phyloP scores from a whole-genome alignment of 2,113 vertebrate species.

The Lycocorax pyrrhopterus region DNA sequence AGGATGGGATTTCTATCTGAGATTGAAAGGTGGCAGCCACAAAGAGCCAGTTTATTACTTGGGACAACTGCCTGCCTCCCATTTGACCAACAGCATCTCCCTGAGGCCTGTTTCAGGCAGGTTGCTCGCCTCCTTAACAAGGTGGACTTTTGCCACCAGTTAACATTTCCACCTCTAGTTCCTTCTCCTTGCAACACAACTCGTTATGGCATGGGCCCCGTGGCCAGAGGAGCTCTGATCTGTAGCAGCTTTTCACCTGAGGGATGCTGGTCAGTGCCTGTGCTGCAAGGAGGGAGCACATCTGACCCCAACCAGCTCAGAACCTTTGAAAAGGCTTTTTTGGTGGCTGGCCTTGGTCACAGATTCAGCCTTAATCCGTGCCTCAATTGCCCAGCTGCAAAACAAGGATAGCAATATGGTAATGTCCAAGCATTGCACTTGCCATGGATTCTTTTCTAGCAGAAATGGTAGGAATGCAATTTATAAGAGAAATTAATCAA shows the following conservation, averaged over 20 bases:
- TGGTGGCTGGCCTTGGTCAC: neutral
- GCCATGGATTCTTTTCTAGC: neutral
- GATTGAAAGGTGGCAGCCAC: conserved; percentile 29
- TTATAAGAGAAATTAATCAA: conserved; percentile 45
- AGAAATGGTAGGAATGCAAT: conserved; percentile 25
- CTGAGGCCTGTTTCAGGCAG: neutral
- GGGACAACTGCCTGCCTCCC: neutral
- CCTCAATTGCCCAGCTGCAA: neutral
- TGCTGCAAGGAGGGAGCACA: neutral
- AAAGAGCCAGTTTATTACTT: neutral
- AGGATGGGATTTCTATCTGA: conserved; percentile 5
- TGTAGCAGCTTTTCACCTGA: neutral
- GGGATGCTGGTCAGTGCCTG: neutral
- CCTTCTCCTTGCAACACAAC: neutral
- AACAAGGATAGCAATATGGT: neutral
- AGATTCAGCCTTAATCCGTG: neutral
- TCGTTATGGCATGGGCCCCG: neutral
- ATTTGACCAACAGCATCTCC: neutral
- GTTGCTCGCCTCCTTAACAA: neutral
- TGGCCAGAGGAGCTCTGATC: neutral
- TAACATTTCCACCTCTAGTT: neutral
- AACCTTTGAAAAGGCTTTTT: neutral
- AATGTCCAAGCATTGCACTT: neutral
- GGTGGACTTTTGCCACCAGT: neutral
- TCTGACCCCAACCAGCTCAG: neutral